Conservation (phyloP, 23 tunicate species). For the Ascidia mentula region DNA sequence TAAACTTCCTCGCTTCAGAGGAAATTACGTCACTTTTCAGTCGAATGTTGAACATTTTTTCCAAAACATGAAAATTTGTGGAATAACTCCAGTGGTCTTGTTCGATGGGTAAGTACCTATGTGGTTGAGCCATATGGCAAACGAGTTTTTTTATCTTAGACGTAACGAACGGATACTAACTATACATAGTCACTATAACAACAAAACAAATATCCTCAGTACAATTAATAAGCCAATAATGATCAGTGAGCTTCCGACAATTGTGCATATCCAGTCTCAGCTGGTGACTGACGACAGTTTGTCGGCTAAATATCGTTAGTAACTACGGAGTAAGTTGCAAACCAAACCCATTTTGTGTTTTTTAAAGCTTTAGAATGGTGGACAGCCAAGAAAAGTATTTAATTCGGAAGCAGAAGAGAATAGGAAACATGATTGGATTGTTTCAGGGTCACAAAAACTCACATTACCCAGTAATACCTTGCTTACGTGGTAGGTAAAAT, state of each 20-base stretch:
- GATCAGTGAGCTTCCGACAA: no score
- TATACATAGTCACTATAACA: not conserved
- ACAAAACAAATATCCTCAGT: not conserved
- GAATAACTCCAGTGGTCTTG: constrained; percentile 19
- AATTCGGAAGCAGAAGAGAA: not conserved
- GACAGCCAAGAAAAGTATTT: not conserved
- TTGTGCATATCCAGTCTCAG: no score
- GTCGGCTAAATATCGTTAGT: no score
- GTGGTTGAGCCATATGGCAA: no score
- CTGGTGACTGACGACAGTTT: no score
- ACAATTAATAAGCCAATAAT: no score
- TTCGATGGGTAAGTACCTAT: constrained; percentile 35
- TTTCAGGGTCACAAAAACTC: not conserved
- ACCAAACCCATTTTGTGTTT: no score
- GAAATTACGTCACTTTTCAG: constrained; percentile 13
- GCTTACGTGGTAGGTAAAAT: not conserved
- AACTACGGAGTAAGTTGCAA: no score
- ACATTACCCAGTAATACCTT: not conserved
- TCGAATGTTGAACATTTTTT: constrained; percentile 11
- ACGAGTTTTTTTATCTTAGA: no score
- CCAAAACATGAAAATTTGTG: constrained; percentile 10
- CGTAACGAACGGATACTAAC: no score
- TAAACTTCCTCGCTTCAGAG: not conserved
- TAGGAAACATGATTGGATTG: not conserved
- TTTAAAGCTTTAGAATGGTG: not conserved